Evolutionary conservation across 2,113 vertebrate genomes (phyloP), one percentile per base, ranked within the genome.

Genomic region (Brachionichthys hirsutus): DNA sequence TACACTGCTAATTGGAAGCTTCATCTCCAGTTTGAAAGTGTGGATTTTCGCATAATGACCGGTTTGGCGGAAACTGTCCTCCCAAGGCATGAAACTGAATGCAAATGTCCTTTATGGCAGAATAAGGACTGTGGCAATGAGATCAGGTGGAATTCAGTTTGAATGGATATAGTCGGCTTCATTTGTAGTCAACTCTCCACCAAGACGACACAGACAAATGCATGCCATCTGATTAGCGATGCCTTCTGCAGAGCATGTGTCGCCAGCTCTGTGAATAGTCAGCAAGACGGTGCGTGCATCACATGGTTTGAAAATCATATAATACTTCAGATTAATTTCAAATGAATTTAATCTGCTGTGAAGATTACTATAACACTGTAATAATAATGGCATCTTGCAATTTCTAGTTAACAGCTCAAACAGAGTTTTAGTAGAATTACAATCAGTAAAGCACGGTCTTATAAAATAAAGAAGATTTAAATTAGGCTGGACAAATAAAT

Each of bases 171-270:
- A 62, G 22, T 67, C 59, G 6, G 43, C 55, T 69, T 76, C 51
- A 79, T 81, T 85, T 82, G 72, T 40, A 64, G 72, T 80, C 73
- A 41, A 61, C 44, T 61, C 66, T 62, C 35, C 22, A 18, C 62
- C 61, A 43, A 58, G 48, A 55, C 61, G 66, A 22, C 65, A 66
- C 65, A 40, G 57, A 81, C 67, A 84, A 78, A 72, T 70, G 54
- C 60, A 69, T 76, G 78, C 71, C 58, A 72, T 64, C 57, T 77
- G 67, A 85, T 85, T 85, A 84, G 73, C 56, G 18, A 67, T 38
- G 67, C 54, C 57, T 59, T 45, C 68, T 41, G 6, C 34, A 24
- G 19, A 73, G 73, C 64, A 70, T 53, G 71, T 62, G 52, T 75
- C 54, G 14, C 30, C 4, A 53, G 12, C 16, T 46, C 49, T 70